Evolutionary conservation across 1,140 invertebrate genomes (phyloP).

Genomic region (Stenopsyche tienmushanensis): DNA sequence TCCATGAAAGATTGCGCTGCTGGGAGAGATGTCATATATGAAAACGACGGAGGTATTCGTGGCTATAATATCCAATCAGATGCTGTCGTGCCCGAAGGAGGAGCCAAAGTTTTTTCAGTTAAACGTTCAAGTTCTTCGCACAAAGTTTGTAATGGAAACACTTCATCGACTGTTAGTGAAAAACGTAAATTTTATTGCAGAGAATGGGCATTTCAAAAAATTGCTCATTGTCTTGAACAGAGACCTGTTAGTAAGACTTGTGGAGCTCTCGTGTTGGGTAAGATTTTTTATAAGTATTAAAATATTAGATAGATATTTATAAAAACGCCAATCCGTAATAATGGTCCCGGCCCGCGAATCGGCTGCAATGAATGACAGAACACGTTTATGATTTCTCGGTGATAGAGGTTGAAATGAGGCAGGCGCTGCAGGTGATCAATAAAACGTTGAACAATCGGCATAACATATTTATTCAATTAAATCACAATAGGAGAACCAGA

Average conservation of each 20-base stretch:
- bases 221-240: conserved; percentile 88
- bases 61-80: conserved; percentile 32
- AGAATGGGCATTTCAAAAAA: conserved; percentile 94
- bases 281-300: not conserved
- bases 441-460: no score
- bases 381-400: no score
- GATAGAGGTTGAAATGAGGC: no score
- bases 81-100: conserved; percentile 42
- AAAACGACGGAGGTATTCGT: conserved; percentile 37
- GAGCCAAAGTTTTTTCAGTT: conserved; percentile 46
- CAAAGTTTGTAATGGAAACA: conserved; percentile 45
- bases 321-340: no score
- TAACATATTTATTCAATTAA: no score
- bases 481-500: no score
- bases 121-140: conserved; percentile 52
- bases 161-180: conserved; percentile 42
- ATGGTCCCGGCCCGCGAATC: no score
- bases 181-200: conserved; percentile 59
- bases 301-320: conserved; percentile 25
- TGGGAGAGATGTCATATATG: conserved; percentile 35
- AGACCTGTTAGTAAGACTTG: conserved; percentile 73
- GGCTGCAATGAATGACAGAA: no score
- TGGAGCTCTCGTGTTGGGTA: conserved; percentile 77
- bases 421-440: no score
- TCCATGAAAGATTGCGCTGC: conserved; percentile 30